Base-by-base conservation (phyloP, 2,888 invertebrate species). In the Scaeva pyrastri region DNA sequence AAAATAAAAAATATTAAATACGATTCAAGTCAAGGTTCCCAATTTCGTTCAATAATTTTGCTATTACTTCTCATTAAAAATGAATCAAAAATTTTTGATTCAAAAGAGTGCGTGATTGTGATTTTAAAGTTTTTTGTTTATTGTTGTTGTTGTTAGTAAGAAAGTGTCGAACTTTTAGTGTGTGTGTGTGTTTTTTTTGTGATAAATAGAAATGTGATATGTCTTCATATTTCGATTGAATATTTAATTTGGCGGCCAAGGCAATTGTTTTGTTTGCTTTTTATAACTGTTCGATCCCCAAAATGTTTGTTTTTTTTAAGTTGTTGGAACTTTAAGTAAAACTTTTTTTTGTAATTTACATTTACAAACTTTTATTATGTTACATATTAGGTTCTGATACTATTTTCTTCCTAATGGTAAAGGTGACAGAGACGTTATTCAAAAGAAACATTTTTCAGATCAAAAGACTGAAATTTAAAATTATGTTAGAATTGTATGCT, bases 31-130 rank as follows among this genome's bases (percentile, higher is more conserved):
- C 85, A 85, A 85, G 85, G 85, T 77, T 81, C 55, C 81, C 85
- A 81, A 85, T 81, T 85, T 76, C 50, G 48, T 70, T 76, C 85
- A 85, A 85, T 85, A 85, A 85, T 85, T 85, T 81, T 73, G 68
- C 85, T 85, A 85, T 85, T 85, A 85, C 23, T 85, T 62, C 76
- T 81, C 68, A 76, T 85, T 72, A 68, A 68, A 68, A 52, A 39
- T 77, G 48, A 41, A 48, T 56, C 12, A 62, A 70, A 39, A 11
- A 36, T 66, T 31, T 23, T 26, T 11, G 43, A 19, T 48, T 48
- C 12, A 50, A 31, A 2, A 14, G 10, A 50, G n/a, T 39, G 52
- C 52, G 52, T 39, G 36, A 52, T 68, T 21, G 19, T 68, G 68
- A 50, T 50, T 52, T 68, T 68, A 31, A 31, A 31, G 31, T 31